Evolutionary conservation across 2,797 vertebrate genomes (phyloP).

Genomic region (Chaenodraco wilsoni): DNA sequence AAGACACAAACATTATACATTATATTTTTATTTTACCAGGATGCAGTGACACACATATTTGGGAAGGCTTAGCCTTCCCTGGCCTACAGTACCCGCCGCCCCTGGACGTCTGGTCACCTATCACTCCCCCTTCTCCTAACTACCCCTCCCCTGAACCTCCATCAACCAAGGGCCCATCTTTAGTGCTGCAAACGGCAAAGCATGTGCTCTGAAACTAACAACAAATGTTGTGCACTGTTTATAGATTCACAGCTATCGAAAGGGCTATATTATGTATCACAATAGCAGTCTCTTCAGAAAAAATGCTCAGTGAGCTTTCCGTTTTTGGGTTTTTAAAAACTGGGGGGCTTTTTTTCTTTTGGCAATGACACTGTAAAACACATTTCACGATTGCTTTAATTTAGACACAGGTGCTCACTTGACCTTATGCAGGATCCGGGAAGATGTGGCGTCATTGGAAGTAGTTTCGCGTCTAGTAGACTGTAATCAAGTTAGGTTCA

Average conservation of each 20-base stretch:
- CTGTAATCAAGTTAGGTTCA: not conserved
- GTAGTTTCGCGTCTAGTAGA: not conserved
- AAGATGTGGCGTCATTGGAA: not conserved
- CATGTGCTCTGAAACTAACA: constrained; percentile 8
- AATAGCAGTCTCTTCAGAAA: too few relatives aligned
- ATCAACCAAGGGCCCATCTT: constrained; percentile 23
- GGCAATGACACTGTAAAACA: not conserved
- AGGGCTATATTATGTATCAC: constrained; percentile 20
- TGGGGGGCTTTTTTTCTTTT: not conserved
- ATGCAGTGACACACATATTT: too few relatives aligned
- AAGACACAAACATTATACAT: too few relatives aligned
- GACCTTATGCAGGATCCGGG: not conserved
- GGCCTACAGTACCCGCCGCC: too few relatives aligned
- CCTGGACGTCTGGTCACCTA: not conserved
- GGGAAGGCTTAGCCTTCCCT: too few relatives aligned
- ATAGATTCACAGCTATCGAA: not conserved
- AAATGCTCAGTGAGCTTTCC: not conserved
- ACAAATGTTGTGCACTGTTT: constrained; percentile 15
- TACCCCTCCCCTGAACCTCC: not conserved
- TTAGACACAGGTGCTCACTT: constrained; percentile 16
- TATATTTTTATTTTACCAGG: too few relatives aligned
- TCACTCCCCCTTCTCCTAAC: not conserved
- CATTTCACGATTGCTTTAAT: not conserved
- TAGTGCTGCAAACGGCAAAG: constrained; percentile 23
- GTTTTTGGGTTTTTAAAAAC: not conserved